Conservation (phyloP, 2,797 vertebrate species). For the Anniella stebbinsi region DNA sequence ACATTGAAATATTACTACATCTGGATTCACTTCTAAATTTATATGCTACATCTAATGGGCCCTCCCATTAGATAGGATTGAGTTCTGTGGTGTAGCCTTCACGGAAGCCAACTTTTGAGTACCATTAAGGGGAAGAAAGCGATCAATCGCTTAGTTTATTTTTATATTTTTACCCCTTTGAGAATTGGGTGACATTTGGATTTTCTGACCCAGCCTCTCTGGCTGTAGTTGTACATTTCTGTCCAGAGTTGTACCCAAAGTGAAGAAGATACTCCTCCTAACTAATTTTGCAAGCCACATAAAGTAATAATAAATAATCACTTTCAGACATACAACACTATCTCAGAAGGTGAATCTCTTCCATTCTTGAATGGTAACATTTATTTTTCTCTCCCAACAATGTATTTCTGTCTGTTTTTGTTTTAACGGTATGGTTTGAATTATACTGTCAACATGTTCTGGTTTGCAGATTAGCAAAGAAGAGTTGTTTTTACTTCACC, state of each 20-base stretch:
- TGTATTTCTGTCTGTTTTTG: conserved; percentile 39
- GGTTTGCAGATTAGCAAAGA: conserved; percentile 27
- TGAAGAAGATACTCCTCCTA: not conserved
- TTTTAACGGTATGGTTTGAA: conserved; percentile 24
- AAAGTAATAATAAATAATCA: not conserved
- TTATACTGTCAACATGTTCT: conserved; percentile 40
- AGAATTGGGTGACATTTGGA: not conserved
- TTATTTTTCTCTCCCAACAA: conserved; percentile 16
- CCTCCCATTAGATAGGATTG: not conserved
- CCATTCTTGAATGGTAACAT: not conserved
- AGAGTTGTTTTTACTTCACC: conserved; percentile 34
- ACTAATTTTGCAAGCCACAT: not conserved
- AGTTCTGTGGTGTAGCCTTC: too few species aligned
- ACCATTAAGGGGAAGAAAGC: not conserved
- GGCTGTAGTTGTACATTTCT: not conserved
- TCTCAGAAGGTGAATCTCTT: not conserved
- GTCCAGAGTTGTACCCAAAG: not conserved
- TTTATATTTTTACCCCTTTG: too few species aligned
- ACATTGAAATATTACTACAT: too few species aligned
- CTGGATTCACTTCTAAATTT: not conserved
- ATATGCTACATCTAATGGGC: not conserved
- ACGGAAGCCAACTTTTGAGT: not conserved
- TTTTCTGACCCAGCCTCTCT: not conserved
- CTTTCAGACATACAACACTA: not conserved
- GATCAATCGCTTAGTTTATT: not conserved